Conservation (phyloP, 1,140 invertebrate genomes). For the Polypedilum pembai region DNA sequence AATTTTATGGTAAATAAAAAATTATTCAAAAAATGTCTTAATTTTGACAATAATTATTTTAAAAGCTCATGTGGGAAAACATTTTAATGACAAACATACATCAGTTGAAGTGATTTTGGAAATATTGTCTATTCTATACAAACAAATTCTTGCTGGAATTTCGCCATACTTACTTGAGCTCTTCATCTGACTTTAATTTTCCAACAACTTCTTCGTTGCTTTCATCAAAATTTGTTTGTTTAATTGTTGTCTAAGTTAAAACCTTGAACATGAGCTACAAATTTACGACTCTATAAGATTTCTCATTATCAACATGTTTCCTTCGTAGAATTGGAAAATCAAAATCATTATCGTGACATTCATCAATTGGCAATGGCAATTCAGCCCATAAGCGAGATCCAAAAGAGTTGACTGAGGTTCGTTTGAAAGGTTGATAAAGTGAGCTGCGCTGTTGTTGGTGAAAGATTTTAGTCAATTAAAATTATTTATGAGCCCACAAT, state of each 20-base stretch:
- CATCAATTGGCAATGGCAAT: slow-evolving; percentile 52
- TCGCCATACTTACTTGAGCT: slow-evolving; percentile 56
- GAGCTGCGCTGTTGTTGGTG: slow-evolving; percentile 31
- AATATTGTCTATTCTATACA: slow-evolving; percentile 46
- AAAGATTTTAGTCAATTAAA: background rate
- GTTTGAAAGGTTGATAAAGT: slow-evolving; percentile 34
- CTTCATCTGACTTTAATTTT: slow-evolving; percentile 44
- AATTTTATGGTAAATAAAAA: too few relatives aligned
- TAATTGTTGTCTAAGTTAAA: too few relatives aligned
- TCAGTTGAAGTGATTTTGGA: too few relatives aligned
- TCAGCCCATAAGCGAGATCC: slow-evolving; percentile 54
- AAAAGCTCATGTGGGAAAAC: background rate
- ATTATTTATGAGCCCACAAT: too few relatives aligned
- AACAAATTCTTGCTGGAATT: slow-evolving; percentile 54
- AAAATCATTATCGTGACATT: slow-evolving; percentile 40
- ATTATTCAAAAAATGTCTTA: too few relatives aligned
- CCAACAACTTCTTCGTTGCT: slow-evolving; percentile 34
- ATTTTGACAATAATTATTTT: too few relatives aligned
- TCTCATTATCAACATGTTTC: background rate
- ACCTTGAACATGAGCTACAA: too few relatives aligned
- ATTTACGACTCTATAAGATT: slow-evolving; percentile 25
- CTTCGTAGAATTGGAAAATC: slow-evolving; percentile 25
- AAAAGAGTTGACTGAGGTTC: slow-evolving; percentile 44
- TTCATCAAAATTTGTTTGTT: slow-evolving; percentile 33
- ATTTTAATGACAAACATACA: slow-evolving; percentile 25